A percentile compares a stretch with the other conserved stretches of the same genome.
Evolutionary conservation across 2,888 invertebrate species (phyloP).

Genomic region (Glyphotaelius pellucidus): DNA sequence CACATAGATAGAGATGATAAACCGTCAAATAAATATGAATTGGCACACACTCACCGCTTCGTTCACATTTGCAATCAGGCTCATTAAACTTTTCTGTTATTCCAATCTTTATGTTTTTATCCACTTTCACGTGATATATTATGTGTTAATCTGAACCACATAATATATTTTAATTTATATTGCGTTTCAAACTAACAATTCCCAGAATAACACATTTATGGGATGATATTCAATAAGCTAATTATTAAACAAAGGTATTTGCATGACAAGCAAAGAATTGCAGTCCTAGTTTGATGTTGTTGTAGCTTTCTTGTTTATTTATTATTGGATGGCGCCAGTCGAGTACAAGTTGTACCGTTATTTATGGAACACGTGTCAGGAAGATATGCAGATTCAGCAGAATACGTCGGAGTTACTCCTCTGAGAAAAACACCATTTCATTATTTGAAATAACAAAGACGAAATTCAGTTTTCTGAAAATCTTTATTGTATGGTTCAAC

Average conservation of each 20-base stretch:
- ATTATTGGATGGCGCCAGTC: constrained; percentile 50
- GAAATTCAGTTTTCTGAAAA: background rate
- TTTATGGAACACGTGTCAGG: constrained; percentile 34
- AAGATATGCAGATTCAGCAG: constrained; percentile 37
- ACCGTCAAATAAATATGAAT: background rate
- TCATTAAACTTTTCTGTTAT: no score
- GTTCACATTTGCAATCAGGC: background rate
- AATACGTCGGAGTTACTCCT: background rate
- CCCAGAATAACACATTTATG: background rate
- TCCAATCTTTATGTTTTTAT: no score
- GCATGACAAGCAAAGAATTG: constrained; percentile 7
- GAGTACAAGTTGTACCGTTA: constrained; percentile 19
- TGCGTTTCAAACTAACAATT: no score
- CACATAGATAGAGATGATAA: no score
- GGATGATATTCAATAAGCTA: background rate
- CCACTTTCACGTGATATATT: no score
- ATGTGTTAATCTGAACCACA: no score
- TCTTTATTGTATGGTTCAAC: background rate
- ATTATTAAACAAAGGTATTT: background rate
- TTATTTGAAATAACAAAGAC: background rate
- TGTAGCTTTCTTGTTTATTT: constrained; percentile 6
- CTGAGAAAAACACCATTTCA: constrained; percentile 16
- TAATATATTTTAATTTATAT: no score
- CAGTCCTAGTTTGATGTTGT: background rate
- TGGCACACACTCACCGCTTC: background rate